phyloP scores from a whole-genome alignment of 1,140 invertebrate species.

The Hirudo medicinalis region DNA sequence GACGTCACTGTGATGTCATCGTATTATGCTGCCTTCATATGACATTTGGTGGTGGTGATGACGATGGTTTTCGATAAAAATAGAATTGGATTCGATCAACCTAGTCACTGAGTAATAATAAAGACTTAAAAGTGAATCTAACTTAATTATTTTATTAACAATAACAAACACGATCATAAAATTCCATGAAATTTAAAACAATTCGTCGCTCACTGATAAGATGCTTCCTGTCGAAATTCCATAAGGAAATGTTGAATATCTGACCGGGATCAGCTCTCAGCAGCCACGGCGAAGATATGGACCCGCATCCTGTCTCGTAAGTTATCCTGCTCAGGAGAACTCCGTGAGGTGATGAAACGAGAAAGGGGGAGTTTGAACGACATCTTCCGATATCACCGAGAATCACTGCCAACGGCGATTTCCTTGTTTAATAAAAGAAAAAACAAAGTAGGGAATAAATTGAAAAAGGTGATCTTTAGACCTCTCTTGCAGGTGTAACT shows the following conservation, averaged over 20 bases:
- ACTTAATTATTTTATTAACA: too few species aligned
- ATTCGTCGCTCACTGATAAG: neutral
- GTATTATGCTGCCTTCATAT: too few species aligned
- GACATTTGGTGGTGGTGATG: too few species aligned
- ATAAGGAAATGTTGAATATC: constrained; percentile 14
- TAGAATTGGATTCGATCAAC: too few species aligned
- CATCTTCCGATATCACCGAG: neutral
- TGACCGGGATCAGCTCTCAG: constrained; percentile 13
- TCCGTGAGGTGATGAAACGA: neutral
- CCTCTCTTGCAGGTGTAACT: constrained; percentile 2
- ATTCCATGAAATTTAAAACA: neutral
- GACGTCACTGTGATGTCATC: too few species aligned
- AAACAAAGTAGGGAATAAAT: neutral
- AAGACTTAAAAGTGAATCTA: too few species aligned
- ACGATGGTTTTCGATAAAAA: too few species aligned
- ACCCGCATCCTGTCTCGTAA: constrained; percentile 10
- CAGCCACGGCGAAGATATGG: constrained; percentile 12
- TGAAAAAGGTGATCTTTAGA: neutral
- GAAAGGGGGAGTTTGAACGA: neutral
- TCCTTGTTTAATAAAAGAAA: neutral
- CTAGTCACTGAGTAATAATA: too few species aligned
- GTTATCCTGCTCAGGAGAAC: constrained; percentile 9
- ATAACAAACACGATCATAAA: too few species aligned
- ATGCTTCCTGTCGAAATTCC: constrained; percentile 10
- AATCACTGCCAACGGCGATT: constrained; percentile 1